phyloP scores from a whole-genome alignment of 2,888 invertebrate species.

The Heliconius sara region DNA sequence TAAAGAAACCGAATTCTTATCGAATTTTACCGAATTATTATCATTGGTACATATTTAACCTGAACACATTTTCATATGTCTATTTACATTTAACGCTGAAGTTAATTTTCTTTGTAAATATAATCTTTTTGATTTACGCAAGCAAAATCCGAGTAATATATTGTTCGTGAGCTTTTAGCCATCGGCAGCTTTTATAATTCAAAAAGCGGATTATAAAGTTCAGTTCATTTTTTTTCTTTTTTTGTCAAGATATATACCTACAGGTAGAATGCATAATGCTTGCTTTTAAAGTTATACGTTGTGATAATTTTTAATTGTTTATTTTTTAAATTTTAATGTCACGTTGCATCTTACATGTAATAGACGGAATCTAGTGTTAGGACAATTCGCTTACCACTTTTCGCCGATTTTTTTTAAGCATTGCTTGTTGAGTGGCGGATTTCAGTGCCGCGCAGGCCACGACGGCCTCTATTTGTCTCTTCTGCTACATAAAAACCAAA shows the following conservation, averaged over 20 bases:
- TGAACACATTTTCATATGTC: neutral
- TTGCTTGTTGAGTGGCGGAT: no score
- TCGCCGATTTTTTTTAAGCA: no score
- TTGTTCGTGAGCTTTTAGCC: conserved; percentile 8
- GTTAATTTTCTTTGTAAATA: conserved; percentile 2
- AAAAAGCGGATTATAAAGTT: conserved; percentile 15
- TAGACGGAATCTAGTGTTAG: no score
- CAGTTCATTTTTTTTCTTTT: neutral
- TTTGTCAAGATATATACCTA: neutral
- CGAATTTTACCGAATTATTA: no score
- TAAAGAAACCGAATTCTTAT: no score
- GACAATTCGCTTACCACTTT: no score
- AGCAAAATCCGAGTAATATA: neutral
- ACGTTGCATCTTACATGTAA: no score
- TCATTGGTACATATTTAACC: neutral
- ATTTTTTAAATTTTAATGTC: neutral
- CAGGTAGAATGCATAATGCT: neutral
- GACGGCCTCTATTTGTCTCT: neutral
- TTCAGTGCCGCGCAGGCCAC: no score
- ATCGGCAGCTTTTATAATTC: conserved; percentile 4
- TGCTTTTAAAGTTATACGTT: neutral
- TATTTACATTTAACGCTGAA: neutral
- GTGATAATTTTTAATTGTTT: neutral
- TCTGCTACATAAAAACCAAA: neutral
- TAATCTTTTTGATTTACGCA: neutral